Evolutionary conservation across 1,140 invertebrate genomes (phyloP).

Genomic region (Thaumatotibia leucotreta): DNA sequence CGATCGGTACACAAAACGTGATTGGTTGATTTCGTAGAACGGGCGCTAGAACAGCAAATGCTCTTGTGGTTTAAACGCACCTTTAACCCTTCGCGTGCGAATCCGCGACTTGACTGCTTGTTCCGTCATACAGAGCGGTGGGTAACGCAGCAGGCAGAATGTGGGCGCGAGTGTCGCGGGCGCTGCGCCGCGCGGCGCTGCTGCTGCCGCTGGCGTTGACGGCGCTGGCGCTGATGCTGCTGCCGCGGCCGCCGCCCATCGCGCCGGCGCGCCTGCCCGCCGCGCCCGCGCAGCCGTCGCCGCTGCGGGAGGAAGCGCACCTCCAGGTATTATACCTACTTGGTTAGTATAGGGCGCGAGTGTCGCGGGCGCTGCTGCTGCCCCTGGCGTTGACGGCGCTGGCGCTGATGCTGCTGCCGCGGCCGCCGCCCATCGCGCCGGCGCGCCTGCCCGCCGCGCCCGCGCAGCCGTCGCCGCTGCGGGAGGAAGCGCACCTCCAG

Average conservation of each 20-base stretch:
- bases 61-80: too few relatives aligned
- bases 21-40: too few relatives aligned
- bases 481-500: too few relatives aligned
- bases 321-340: slow-evolving; percentile 30
- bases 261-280: slow-evolving; percentile 28
- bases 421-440: too few relatives aligned
- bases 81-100: too few relatives aligned
- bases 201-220: slow-evolving; percentile 58
- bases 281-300: slow-evolving; percentile 17
- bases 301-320: slow-evolving; percentile 25
- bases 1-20: too few relatives aligned
- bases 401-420: too few relatives aligned
- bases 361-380: not conserved
- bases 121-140: not conserved
- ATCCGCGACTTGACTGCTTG: too few relatives aligned
- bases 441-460: too few relatives aligned
- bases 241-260: slow-evolving; percentile 52
- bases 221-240: slow-evolving; percentile 57
- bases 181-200: slow-evolving; percentile 60
- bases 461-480: too few relatives aligned
- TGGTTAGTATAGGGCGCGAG: too few relatives aligned
- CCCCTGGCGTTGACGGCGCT: not conserved
- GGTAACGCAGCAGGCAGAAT: slow-evolving; percentile 39
- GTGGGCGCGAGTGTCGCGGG: slow-evolving; percentile 65
- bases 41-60: too few relatives aligned